These are phyloP conservation scores for Calypte anna DNA, from an alignment of 2,113 vertebrate species.

Conservation along the genomic window DNA sequence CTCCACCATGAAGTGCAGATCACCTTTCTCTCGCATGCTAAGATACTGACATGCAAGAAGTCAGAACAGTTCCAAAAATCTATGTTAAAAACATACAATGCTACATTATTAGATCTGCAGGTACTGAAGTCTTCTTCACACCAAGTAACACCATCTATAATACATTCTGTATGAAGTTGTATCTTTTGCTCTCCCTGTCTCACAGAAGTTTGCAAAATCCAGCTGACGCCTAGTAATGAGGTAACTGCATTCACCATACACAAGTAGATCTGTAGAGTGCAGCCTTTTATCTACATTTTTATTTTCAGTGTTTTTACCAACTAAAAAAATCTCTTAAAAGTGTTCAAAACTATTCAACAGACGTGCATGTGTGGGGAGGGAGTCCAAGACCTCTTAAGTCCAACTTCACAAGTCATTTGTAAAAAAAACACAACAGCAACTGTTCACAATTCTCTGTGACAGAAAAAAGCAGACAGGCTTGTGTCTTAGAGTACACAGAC, in stretches of 20 bases:
- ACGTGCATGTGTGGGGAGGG: rapidly evolving
- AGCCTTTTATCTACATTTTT: not conserved
- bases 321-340: not conserved
- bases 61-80: not conserved
- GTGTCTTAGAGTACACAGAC: not conserved
- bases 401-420: not conserved
- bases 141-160: not conserved
- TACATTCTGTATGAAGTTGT: too few relatives aligned
- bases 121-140: not conserved
- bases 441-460: not conserved
- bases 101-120: not conserved
- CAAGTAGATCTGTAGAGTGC: not conserved
- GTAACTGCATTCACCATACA: not conserved
- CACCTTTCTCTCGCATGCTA: not conserved
- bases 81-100: rapidly evolving
- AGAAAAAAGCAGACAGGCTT: not conserved
- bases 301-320: not conserved
- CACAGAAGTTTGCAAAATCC: not conserved
- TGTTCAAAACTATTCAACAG: not conserved
- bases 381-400: not conserved
- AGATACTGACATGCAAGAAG: not conserved
- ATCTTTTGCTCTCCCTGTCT: not conserved
- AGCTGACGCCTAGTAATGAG: not conserved
- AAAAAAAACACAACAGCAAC: not conserved
- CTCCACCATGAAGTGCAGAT: not conserved